Percentiles rank a stretch among this genome's conserved stretches.
Evolutionary conservation across 2,797 vertebrate species (phyloP).

Genomic region (Malacoctenus gilli): DNA sequence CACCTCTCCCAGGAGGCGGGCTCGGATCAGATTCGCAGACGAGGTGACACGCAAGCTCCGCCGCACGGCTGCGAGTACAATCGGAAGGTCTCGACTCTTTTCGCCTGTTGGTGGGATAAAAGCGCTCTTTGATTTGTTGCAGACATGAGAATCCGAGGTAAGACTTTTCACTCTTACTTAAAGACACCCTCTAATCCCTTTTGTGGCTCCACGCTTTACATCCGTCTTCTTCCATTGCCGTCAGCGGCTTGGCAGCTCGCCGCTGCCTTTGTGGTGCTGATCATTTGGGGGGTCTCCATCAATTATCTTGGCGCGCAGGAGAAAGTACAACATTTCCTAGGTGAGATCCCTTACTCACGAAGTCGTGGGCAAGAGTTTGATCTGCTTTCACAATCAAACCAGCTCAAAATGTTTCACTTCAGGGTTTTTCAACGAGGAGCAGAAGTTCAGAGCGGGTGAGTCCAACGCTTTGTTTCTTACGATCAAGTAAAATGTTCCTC

Average conservation of each 20-base stretch:
- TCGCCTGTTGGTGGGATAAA: not conserved
- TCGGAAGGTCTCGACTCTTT: slow-evolving; percentile 18
- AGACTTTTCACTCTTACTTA: slow-evolving; percentile 51
- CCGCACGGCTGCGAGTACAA: slow-evolving; percentile 10
- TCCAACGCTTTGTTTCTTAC: not conserved
- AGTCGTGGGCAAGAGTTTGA: not conserved
- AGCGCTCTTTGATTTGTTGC: slow-evolving; percentile 14
- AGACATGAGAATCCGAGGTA: slow-evolving; percentile 72
- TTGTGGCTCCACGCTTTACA: slow-evolving; percentile 5
- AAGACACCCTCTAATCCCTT: slow-evolving; percentile 1
- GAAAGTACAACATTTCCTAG: slow-evolving; percentile 14
- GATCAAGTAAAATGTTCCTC: too few species aligned
- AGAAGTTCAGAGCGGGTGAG: slow-evolving; percentile 11
- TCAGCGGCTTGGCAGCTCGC: slow-evolving; percentile 46
- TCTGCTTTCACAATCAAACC: not conserved
- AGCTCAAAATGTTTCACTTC: slow-evolving; percentile 12
- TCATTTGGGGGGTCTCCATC: slow-evolving; percentile 44
- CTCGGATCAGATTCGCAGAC: slow-evolving; percentile 10
- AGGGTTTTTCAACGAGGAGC: not conserved
- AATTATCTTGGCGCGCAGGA: slow-evolving; percentile 18
- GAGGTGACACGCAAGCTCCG: slow-evolving; percentile 20
- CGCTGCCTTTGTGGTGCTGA: slow-evolving; percentile 40
- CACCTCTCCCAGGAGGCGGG: not conserved
- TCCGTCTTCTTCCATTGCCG: slow-evolving; percentile 24
- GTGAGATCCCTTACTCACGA: slow-evolving; percentile 42